These are phyloP conservation scores for Platysteira castanea DNA, from an alignment of 2,113 vertebrate genomes.

Conservation along the genomic window DNA sequence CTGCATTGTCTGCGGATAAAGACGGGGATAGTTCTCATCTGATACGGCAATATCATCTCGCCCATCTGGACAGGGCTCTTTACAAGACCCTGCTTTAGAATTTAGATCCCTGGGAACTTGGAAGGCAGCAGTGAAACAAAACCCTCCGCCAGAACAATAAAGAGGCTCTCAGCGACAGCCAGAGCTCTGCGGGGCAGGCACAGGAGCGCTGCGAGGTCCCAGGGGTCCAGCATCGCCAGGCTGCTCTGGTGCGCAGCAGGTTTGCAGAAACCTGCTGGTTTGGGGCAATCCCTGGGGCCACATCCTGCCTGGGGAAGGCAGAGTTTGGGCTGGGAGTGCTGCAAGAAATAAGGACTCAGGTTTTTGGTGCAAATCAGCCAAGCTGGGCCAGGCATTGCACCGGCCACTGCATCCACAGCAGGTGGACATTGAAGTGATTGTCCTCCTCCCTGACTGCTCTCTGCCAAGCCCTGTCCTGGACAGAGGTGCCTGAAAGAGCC, in stretches of 20 bases:
- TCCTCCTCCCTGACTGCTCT: not conserved
- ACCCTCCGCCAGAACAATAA: not conserved
- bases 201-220: not conserved
- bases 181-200: not conserved
- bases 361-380: not conserved
- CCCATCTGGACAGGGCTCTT: constrained; percentile 45
- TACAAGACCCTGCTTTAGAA: constrained; percentile 47
- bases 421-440: not conserved
- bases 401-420: not conserved
- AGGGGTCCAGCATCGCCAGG: not conserved
- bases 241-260: not conserved
- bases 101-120: constrained; percentile 66
- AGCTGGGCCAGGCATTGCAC: not conserved
- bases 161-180: not conserved
- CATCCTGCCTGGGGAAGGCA: not conserved
- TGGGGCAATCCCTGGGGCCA: not conserved
- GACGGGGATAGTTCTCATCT: constrained; percentile 39
- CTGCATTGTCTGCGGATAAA: constrained; percentile 44
- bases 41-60: constrained; percentile 42
- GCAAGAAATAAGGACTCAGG: not conserved
- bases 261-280: not conserved
- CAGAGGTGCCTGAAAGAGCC: not conserved
- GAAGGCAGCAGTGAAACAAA: constrained; percentile 57
- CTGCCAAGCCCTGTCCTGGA: not conserved
- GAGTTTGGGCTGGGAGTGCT: not conserved